Conservation (phyloP, 2,113 vertebrate species). For the Carettochelys insculpta region DNA sequence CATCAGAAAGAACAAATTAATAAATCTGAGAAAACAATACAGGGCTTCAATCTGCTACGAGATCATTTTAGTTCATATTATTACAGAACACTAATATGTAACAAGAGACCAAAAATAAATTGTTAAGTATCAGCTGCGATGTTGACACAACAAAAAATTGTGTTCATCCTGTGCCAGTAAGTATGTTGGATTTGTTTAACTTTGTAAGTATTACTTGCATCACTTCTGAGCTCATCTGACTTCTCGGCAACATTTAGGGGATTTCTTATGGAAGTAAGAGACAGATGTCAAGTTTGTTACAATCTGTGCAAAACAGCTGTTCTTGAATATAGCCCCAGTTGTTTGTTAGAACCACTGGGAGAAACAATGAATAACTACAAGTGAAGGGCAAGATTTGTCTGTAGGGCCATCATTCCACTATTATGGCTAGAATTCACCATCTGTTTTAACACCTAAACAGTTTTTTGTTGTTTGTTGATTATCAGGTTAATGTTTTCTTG, state of each 20-base stretch:
- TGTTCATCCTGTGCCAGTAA: not conserved
- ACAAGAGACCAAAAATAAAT: not conserved
- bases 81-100: not conserved
- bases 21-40: not conserved
- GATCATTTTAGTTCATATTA: not conserved
- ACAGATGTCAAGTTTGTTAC: not conserved
- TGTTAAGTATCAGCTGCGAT: not conserved
- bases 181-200: not conserved
- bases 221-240: not conserved
- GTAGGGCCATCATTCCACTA: not conserved
- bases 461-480: accelerated
- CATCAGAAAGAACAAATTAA: not conserved
- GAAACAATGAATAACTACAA: not conserved
- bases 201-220: not conserved
- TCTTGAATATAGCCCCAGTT: not conserved
- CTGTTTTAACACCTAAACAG: not conserved
- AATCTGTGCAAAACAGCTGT: conserved; percentile 44
- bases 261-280: conserved; percentile 26
- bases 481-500: not conserved
- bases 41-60: not conserved
- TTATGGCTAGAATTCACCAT: conserved; percentile 26
- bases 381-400: not conserved
- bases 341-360: not conserved
- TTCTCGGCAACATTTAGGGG: not conserved
- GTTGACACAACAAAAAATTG: not conserved